These are phyloP conservation scores for Etheostoma spectabile DNA, from an alignment of 2,113 vertebrate genomes.

Conservation along the genomic window DNA sequence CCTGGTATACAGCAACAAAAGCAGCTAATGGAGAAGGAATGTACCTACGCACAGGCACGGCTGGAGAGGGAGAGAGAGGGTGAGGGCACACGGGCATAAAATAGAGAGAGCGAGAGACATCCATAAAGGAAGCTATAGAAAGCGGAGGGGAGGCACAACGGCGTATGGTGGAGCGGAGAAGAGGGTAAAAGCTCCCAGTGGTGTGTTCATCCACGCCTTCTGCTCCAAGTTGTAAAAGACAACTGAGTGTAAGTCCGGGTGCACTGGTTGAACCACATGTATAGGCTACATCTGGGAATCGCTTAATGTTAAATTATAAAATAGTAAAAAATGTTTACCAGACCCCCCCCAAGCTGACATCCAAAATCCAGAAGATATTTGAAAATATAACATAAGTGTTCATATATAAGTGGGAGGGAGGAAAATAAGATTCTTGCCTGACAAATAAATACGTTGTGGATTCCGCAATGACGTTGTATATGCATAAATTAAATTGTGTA, in stretches of 20 bases:
- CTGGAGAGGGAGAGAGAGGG: slow-evolving; percentile 39
- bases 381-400: no score
- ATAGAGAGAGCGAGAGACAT: slow-evolving; percentile 26
- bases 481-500: neutral
- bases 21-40: slow-evolving; percentile 76
- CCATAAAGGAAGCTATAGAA: slow-evolving; percentile 44
- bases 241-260: slow-evolving; percentile 8
- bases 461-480: neutral
- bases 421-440: neutral
- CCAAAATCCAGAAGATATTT: no score
- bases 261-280: neutral
- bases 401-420: no score
- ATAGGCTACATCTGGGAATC: neutral
- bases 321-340: no score
- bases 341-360: no score
- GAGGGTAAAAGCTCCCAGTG: slow-evolving; percentile 60
- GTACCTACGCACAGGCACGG: slow-evolving; percentile 63
- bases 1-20: slow-evolving; percentile 47
- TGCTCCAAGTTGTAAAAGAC: slow-evolving; percentile 48
- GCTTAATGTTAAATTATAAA: no score
- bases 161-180: slow-evolving; percentile 12
- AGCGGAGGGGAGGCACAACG: slow-evolving; percentile 23
- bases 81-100: slow-evolving; percentile 13
- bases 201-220: slow-evolving; percentile 50
- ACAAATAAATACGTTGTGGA: neutral